Percentiles rank a stretch among this genome's conserved stretches.
These are phyloP conservation scores for Thereva unica DNA, from an alignment of 2,888 invertebrate species.

Conservation along the genomic window DNA sequence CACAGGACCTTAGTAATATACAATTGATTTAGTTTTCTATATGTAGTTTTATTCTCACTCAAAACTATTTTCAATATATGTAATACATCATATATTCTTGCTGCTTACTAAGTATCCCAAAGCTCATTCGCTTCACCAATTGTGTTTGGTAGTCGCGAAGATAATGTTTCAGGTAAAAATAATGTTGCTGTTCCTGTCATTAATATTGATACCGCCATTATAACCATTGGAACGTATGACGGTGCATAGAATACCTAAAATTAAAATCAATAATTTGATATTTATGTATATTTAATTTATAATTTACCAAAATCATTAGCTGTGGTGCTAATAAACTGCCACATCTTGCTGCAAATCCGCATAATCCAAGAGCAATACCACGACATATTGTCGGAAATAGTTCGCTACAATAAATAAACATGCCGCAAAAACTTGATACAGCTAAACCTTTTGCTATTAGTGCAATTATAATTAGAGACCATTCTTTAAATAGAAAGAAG, in stretches of 20 bases:
- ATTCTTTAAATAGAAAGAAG: slow-evolving; percentile 32
- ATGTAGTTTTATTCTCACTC: too few species aligned
- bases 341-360: slow-evolving; percentile 59
- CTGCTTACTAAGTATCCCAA: slow-evolving; percentile 39
- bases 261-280: background rate
- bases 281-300: background rate
- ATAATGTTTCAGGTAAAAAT: slow-evolving; percentile 45
- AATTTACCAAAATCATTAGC: slow-evolving; percentile 50
- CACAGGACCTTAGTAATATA: too few species aligned
- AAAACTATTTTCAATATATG: background rate
- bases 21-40: too few species aligned
- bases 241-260: slow-evolving; percentile 30
- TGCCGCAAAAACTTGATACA: slow-evolving; percentile 58
- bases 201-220: slow-evolving; percentile 42
- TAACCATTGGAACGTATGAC: slow-evolving; percentile 42
- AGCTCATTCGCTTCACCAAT: slow-evolving; percentile 43
- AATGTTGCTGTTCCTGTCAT: slow-evolving; percentile 44
- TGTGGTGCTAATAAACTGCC: slow-evolving; percentile 60
- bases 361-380: slow-evolving; percentile 57
- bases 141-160: slow-evolving; percentile 43
- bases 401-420: slow-evolving; percentile 55
- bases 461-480: slow-evolving; percentile 47
- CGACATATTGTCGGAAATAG: slow-evolving; percentile 56
- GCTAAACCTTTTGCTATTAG: slow-evolving; percentile 58
- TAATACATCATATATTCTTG: background rate